Percentiles rank a stretch among this genome's conserved stretches.
Evolutionary conservation across 1,140 invertebrate genomes (phyloP).

Genomic region (Bombus balteatus): DNA sequence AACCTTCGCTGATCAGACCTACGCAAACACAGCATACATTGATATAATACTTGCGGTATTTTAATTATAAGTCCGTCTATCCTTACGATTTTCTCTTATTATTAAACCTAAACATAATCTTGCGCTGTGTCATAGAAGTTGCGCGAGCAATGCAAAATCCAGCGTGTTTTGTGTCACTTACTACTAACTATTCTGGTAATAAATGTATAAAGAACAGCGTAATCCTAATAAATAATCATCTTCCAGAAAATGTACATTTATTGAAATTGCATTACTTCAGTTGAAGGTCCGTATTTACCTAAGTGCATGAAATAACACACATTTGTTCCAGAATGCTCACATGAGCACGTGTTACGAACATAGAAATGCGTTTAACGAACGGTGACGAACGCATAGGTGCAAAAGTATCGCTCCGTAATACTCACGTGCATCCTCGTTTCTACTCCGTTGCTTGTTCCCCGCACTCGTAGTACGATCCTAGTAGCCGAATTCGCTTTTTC

Average conservation of each 20-base stretch:
- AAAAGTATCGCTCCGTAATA: constrained; percentile 14
- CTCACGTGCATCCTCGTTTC: background rate
- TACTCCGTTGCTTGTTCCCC: constrained; percentile 23
- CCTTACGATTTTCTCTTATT: no score
- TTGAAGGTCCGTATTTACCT: background rate
- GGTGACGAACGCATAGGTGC: constrained; percentile 33
- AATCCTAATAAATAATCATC: background rate
- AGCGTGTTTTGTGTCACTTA: no score
- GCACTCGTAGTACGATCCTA: constrained; percentile 34
- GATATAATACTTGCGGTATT: no score
- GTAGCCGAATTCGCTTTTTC: constrained; percentile 56
- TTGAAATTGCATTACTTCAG: background rate
- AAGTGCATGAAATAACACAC: background rate
- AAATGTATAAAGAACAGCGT: no score
- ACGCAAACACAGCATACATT: no score
- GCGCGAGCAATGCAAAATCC: no score
- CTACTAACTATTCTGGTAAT: background rate
- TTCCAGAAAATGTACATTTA: background rate
- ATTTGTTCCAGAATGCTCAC: background rate
- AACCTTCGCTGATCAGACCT: no score
- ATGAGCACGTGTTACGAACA: background rate
- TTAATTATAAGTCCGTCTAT: no score
- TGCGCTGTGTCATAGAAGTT: no score
- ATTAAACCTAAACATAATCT: no score
- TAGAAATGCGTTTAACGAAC: background rate